Conservation (phyloP, 1,140 invertebrate genomes). For the Dryas iulia region DNA sequence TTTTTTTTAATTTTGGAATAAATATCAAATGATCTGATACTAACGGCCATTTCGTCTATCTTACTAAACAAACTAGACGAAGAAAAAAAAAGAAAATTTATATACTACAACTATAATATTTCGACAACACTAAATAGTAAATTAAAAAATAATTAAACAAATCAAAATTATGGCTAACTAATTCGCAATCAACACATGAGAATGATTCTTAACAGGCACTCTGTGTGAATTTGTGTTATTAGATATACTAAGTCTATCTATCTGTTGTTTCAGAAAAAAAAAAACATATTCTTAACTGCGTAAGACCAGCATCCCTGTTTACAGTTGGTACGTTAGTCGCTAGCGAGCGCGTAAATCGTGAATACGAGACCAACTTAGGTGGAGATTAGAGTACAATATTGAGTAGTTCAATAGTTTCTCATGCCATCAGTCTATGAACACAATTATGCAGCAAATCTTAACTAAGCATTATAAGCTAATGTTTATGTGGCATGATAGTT, state of each 20-base stretch:
- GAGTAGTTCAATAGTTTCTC: not conserved
- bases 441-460: slow-evolving; percentile 79
- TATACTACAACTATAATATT: slow-evolving; percentile 66
- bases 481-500: slow-evolving; percentile 74
- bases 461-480: slow-evolving; percentile 79
- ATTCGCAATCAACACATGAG: slow-evolving; percentile 58
- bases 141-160: slow-evolving; percentile 62
- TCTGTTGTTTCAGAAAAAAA: slow-evolving; percentile 34
- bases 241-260: slow-evolving; percentile 53
- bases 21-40: slow-evolving; percentile 52
- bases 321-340: not conserved
- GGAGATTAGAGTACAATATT: not conserved
- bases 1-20: slow-evolving; percentile 11
- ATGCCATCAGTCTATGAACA: slow-evolving; percentile 72
- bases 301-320: slow-evolving; percentile 1
- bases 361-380: not conserved
- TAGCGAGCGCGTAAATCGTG: too few species aligned
- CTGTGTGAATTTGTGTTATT: slow-evolving; percentile 73
- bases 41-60: slow-evolving; percentile 43
- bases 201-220: slow-evolving; percentile 74
- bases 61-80: slow-evolving; percentile 25
- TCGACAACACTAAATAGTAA: slow-evolving; percentile 65
- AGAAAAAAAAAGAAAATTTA: slow-evolving; percentile 51
- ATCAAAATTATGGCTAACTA: slow-evolving; percentile 75
- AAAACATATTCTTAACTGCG: not conserved